Base-by-base conservation (phyloP, 1,140 invertebrate species). In the Vollenhovia emeryi region DNA sequence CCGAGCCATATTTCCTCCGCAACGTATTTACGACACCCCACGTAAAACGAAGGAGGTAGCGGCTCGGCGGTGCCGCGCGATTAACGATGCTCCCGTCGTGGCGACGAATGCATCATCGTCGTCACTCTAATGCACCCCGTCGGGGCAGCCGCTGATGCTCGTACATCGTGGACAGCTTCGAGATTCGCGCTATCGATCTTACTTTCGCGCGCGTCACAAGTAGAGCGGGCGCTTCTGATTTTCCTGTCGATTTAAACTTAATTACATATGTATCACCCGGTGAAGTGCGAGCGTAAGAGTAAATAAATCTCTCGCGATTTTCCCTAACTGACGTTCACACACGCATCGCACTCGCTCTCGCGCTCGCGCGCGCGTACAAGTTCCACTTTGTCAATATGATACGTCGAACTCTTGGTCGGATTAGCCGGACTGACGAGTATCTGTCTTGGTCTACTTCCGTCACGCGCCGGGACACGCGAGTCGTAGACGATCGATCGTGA, bases 211-310 rank as follows among this genome's bases (percentile, higher is more conserved):
- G 21, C 15, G 27, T 11, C 30, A 11, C 33, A 50, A 79, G 13
- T 50, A 52, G 50, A 7, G 21, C 11, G 36, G 27, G 24, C 7
- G 18, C 8, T 18, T 18, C 18, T 43, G 24, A 69, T 55, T 80
- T 57, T 57, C n/a, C 48, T 59, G 71, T n/a, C 76, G n/a, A 36
- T 43, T 71, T 71, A 57, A 73, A 43, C 30, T 79, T 68, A 73
- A 82, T 82, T 71, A 57, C 36, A 33, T 33, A 73, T 13, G 7
- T 62, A 33, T 50, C 40, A 48, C 55, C 27, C 36, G 24, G 11
- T 30, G 5, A 40, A 62, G 43, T 45, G 43, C 24, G 36, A 27
- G 52, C 36, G 21, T n/a, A n/a, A n/a, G n/a, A 7, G 11, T 60
- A 76, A 36, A 57, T 30, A 43, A 57, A 75, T 76, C 36, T 50